Percentiles rank a stretch among this genome's conserved stretches.
These are phyloP conservation scores for Mactra quadrangularis DNA, from an alignment of 1,140 invertebrate species.

Conservation along the genomic window DNA sequence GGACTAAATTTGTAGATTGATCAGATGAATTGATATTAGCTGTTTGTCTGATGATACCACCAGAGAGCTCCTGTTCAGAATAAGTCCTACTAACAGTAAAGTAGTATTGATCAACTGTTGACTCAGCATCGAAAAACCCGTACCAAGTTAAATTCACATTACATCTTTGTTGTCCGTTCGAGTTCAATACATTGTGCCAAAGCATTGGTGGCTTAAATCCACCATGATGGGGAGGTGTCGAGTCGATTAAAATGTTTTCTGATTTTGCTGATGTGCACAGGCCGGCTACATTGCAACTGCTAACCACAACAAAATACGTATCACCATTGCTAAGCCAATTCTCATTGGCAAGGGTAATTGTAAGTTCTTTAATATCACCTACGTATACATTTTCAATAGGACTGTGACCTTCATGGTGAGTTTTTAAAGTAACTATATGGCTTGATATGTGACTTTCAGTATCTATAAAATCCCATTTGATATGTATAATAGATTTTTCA, in stretches of 20 bases:
- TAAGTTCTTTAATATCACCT: neutral
- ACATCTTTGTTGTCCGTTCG: neutral
- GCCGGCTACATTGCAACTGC: conserved; percentile 57
- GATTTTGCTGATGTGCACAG: conserved; percentile 44
- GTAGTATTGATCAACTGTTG: conserved; percentile 27
- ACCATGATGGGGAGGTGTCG: conserved; percentile 55
- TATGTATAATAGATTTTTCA: conserved; percentile 44
- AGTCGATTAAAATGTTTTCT: conserved; percentile 55
- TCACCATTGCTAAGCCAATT: conserved; percentile 46
- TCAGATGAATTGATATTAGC: neutral
- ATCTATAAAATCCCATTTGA: conserved; percentile 38
- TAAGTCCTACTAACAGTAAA: conserved; percentile 28
- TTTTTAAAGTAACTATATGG: conserved; percentile 29
- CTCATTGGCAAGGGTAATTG: conserved; percentile 25
- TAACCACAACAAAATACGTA: conserved; percentile 30
- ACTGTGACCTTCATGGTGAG: conserved; percentile 42
- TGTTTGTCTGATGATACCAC: conserved; percentile 4
- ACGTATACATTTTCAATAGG: conserved; percentile 16
- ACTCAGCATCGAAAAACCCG: conserved; percentile 41
- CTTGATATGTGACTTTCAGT: conserved; percentile 17
- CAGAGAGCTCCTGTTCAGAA: conserved; percentile 33
- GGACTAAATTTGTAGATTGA: neutral
- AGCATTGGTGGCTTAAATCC: conserved; percentile 37
- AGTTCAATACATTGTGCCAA: conserved; percentile 27
- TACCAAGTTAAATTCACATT: conserved; percentile 37